phyloP scores from a whole-genome alignment of 2,888 invertebrate species.

The Mythimna pallens region DNA sequence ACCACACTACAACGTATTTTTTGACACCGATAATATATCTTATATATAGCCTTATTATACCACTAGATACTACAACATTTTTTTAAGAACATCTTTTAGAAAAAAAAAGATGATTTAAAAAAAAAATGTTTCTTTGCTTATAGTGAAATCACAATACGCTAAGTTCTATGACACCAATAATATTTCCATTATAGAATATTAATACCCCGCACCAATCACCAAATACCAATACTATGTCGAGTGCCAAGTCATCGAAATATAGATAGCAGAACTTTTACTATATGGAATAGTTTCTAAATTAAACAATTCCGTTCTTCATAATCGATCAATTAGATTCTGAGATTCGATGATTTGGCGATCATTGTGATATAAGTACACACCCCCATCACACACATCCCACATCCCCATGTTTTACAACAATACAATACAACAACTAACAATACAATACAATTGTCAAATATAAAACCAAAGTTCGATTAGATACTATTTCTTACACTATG shows the following conservation, averaged over 20 bases:
- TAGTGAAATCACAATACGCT: neutral
- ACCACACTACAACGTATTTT: neutral
- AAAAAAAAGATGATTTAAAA: too few relatives aligned
- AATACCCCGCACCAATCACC: neutral
- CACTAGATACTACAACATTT: too few relatives aligned
- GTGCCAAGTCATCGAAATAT: neutral
- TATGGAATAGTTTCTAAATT: neutral
- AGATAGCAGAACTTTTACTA: neutral
- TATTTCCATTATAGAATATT: neutral
- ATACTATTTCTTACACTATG: neutral
- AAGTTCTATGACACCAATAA: neutral
- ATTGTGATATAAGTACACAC: neutral
- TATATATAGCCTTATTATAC: too few relatives aligned
- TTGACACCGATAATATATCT: too few relatives aligned
- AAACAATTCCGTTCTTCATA: neutral
- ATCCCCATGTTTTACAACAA: neutral
- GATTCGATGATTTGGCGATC: neutral
- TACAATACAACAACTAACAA: neutral
- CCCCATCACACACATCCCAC: neutral
- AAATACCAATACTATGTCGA: neutral
- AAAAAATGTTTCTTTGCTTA: too few relatives aligned
- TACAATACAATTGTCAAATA: neutral
- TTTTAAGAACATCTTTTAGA: too few relatives aligned
- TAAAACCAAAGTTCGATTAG: neutral
- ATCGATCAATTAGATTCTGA: too few relatives aligned